Conservation (phyloP, 2,888 invertebrate genomes). For the Barypeithes pellucidus region DNA sequence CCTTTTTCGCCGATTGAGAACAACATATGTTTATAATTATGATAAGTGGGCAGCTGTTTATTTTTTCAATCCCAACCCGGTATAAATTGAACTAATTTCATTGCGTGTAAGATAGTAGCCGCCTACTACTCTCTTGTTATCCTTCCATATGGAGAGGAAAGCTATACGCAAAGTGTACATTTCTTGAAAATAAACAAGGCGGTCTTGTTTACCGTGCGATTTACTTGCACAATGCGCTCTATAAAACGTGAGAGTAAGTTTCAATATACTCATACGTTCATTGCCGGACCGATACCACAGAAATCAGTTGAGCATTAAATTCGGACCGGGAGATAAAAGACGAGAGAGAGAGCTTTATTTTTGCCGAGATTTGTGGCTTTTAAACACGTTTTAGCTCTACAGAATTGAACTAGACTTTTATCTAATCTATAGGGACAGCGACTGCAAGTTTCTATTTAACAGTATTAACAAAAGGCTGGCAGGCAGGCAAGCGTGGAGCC, state of each 20-base stretch:
- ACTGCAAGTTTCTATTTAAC: slow-evolving; percentile 53
- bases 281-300: slow-evolving; percentile 47
- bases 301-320: slow-evolving; percentile 55
- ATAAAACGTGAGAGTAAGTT: slow-evolving; percentile 49
- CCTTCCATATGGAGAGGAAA: too few species aligned
- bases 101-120: too few species aligned
- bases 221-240: slow-evolving; percentile 32
- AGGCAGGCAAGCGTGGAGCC: slow-evolving; percentile 43
- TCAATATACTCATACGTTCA: slow-evolving; percentile 45
- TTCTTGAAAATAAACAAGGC: too few species aligned
- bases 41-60: too few species aligned
- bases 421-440: slow-evolving; percentile 52
- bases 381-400: slow-evolving; percentile 55
- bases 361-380: slow-evolving; percentile 54
- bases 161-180: too few species aligned
- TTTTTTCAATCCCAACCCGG: too few species aligned
- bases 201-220: too few species aligned
- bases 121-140: too few species aligned
- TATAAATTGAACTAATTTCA: too few species aligned
- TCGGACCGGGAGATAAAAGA: slow-evolving; percentile 50
- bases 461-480: slow-evolving; percentile 54
- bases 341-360: slow-evolving; percentile 55
- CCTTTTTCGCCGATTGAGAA: too few species aligned
- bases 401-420: slow-evolving; percentile 55
- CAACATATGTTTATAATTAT: too few species aligned